Evolutionary conservation across 2,797 vertebrate species (phyloP), one percentile per base, ranked within the genome.

Genomic region (Halcyon leucocephala): DNA sequence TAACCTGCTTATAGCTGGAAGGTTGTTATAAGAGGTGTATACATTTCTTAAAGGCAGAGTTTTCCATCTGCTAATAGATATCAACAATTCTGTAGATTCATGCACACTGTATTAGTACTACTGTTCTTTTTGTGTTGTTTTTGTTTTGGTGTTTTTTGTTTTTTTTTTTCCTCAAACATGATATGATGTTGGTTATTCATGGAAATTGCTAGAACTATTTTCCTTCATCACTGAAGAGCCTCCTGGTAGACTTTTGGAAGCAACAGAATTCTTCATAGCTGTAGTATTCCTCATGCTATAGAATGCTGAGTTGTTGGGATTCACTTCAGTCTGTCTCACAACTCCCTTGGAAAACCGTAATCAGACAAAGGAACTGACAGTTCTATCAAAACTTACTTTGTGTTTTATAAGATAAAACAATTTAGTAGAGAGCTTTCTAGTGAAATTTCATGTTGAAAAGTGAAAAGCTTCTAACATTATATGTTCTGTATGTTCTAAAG

Each of bases 401-500:
- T 37, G 17, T 48, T 80, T 69, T 37, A 65, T 44, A 65, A 81
- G 29, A 48, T 24, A 33, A 70, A 74, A 44, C 24, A 70, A 29
- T 57, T 71, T 48, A 83, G 33, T 84, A 51, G 51, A 90, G 49
- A 48, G 13, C 8, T 73, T 70, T 91, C 26, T 91, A 96, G 93
- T 91, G 65, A 94, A 94, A 91, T 77, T 42, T 86, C 64, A 92
- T 35, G 25, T 81, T 86, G 51, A 94, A 87, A 91, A 91, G 82
- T 84, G 46, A 82, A 76, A 93, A 94, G 89, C 61, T 80, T n/a
- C 76, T 81, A 60, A 92, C 62, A 78, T 93, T 83, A 90, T 95
- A 92, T 90, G 80, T 93, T 90, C 29, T 46, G 3, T 33, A 57
- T 22, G n/a, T 57, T n/a, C 54, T 55, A 21, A 94, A 94, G 62